These are phyloP conservation scores for Morpho helenor DNA, from an alignment of 2,888 invertebrate genomes.

Conservation along the genomic window DNA sequence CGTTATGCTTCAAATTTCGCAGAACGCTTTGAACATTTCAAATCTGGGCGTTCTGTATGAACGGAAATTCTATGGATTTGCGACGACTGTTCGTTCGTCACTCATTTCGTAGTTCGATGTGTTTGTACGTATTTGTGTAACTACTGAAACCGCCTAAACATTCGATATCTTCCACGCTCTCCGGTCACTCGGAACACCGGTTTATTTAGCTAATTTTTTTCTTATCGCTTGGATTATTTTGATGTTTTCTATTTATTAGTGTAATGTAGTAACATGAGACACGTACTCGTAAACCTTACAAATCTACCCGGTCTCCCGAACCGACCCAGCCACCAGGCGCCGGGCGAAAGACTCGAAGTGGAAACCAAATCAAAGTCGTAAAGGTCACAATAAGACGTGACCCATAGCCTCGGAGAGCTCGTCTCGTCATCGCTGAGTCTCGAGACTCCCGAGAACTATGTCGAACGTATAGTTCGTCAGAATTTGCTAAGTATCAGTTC, in stretches of 20 bases:
- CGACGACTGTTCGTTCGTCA: conserved; percentile 74
- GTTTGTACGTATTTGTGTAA: conserved; percentile 77
- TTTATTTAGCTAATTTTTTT: conserved; percentile 41
- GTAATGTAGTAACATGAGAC: conserved; percentile 27
- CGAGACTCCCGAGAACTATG: conserved; percentile 46
- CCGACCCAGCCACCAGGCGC: conserved; percentile 54
- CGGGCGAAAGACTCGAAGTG: conserved; percentile 83
- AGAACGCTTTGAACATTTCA: neutral
- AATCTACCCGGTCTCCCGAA: conserved; percentile 57
- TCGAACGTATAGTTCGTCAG: conserved; percentile 37
- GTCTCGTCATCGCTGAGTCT: conserved; percentile 40
- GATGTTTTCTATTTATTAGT: conserved; percentile 30
- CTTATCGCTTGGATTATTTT: conserved; percentile 33
- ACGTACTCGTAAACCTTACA: conserved; percentile 15
- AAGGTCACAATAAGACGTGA: conserved; percentile 87
- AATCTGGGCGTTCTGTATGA: conserved; percentile 4
- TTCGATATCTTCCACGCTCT: conserved; percentile 61
- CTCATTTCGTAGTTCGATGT: conserved; percentile 76
- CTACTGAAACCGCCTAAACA: conserved; percentile 61
- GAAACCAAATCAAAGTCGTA: conserved; percentile 91
- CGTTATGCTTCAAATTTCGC: conserved; percentile 11
- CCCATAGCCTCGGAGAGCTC: conserved; percentile 74
- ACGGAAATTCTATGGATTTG: conserved; percentile 67
- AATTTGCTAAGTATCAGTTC: conserved; percentile 42
- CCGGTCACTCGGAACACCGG: conserved; percentile 71